Conservation (phyloP, 2,888 invertebrate genomes). For the Parelbella ahira region DNA sequence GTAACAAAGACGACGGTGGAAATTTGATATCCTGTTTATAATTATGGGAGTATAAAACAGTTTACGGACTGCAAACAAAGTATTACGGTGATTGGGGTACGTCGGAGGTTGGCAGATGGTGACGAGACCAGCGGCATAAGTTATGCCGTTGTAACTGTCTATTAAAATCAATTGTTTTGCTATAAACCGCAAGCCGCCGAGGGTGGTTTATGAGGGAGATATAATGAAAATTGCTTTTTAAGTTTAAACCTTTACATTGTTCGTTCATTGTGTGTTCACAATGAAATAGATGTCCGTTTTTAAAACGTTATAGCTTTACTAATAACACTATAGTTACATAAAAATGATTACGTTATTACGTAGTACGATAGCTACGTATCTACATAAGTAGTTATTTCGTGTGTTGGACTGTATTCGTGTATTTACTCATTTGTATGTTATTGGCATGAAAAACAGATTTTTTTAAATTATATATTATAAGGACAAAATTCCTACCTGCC, state of each 20-base stretch:
- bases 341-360: too few relatives aligned
- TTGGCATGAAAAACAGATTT: too few relatives aligned
- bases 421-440: too few relatives aligned
- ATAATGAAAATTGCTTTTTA: conserved; percentile 15
- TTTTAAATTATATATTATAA: too few relatives aligned
- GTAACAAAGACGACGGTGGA: conserved; percentile 11
- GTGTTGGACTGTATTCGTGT: too few relatives aligned
- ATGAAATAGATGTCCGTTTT: too few relatives aligned
- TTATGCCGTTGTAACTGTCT: conserved; percentile 8
- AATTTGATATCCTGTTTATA: conserved; percentile 20
- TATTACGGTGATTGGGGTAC: conserved; percentile 3
- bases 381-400: too few relatives aligned
- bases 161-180: conserved; percentile 14
- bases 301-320: too few relatives aligned
- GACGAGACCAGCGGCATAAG: conserved; percentile 1
- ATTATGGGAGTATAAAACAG: conserved; percentile 12
- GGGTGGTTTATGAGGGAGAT: conserved; percentile 5
- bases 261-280: too few relatives aligned
- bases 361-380: too few relatives aligned
- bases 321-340: too few relatives aligned
- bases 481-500: too few relatives aligned
- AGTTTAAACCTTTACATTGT: conserved; percentile 8
- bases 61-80: conserved; percentile 13
- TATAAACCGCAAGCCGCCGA: conserved; percentile 6
- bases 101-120: conserved; percentile 3